These are phyloP conservation scores for Bovichtus diacanthus DNA, from an alignment of 2,797 vertebrate genomes.

Conservation along the genomic window DNA sequence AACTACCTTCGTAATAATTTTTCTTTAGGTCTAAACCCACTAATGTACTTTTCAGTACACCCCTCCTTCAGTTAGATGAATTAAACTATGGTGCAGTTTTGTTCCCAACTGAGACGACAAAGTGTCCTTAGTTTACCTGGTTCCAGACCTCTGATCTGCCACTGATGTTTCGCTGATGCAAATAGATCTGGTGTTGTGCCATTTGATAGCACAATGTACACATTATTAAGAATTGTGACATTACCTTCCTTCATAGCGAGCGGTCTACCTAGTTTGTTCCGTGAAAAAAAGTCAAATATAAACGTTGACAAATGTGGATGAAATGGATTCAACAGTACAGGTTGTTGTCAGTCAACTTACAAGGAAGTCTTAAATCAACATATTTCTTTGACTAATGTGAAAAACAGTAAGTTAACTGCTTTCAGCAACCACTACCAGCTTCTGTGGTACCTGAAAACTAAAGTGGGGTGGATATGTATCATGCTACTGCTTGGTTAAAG, in stretches of 20 bases:
- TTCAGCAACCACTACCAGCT: not conserved
- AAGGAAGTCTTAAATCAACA: not conserved
- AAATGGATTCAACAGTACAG: not conserved
- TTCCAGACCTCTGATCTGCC: not conserved
- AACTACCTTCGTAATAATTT: too few relatives aligned
- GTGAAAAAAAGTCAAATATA: not conserved
- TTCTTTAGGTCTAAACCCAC: too few relatives aligned
- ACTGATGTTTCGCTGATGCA: not conserved
- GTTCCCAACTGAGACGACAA: not conserved
- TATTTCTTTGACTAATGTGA: not conserved
- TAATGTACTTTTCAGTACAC: too few relatives aligned
- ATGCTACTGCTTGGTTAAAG: not conserved
- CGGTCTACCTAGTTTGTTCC: not conserved
- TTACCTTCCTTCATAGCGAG: not conserved
- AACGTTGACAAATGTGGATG: not conserved
- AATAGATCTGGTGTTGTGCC: too few relatives aligned
- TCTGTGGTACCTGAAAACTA: not conserved
- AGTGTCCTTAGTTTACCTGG: not conserved
- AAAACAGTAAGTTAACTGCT: not conserved
- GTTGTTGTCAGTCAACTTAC: not conserved
- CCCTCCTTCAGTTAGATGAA: not conserved
- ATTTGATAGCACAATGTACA: too few relatives aligned
- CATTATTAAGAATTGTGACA: not conserved
- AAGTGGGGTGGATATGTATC: not conserved
- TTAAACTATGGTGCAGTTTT: not conserved